phyloP scores from a whole-genome alignment of 2,113 vertebrate genomes.

The Chiloscyllium plagiosum region DNA sequence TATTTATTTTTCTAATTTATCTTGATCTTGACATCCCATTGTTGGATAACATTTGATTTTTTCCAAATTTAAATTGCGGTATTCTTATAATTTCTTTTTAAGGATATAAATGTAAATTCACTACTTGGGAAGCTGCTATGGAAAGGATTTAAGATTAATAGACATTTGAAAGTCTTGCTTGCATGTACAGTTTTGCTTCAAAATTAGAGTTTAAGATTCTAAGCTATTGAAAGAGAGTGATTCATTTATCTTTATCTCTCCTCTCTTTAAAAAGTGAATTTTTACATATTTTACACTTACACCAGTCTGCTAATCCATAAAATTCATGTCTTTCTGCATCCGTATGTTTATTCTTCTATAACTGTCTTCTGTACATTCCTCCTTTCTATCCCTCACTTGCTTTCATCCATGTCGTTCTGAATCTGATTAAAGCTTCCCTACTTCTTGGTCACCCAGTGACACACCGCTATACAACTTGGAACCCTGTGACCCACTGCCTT shows the following conservation, averaged over 20 bases:
- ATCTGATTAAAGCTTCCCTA: conserved; percentile 99
- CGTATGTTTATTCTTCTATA: conserved; percentile 50
- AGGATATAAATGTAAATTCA: neutral
- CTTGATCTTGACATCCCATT: neutral
- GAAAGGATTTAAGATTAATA: neutral
- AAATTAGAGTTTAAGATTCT: neutral
- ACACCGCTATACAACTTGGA: conserved; percentile 97
- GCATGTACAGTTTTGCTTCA: neutral
- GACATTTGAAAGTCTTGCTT: neutral
- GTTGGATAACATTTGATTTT: neutral
- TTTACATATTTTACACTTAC: neutral
- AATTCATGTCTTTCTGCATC: conserved; percentile 40
- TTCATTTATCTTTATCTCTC: neutral
- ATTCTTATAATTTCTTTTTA: neutral
- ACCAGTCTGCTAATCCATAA: conserved; percentile 43
- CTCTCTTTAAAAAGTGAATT: conserved; percentile 14
- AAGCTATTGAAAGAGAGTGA: neutral
- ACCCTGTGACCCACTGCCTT: conserved; percentile 89
- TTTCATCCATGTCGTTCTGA: conserved; percentile 78
- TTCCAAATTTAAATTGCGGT: neutral
- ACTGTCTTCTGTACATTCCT: conserved; percentile 70
- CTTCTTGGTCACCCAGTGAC: conserved; percentile 99
- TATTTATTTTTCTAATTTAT: neutral
- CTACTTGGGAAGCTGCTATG: neutral
- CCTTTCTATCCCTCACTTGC: conserved; percentile 76